These are phyloP conservation scores for Harmothoe impar DNA, from an alignment of 2,888 invertebrate genomes.

Conservation along the genomic window DNA sequence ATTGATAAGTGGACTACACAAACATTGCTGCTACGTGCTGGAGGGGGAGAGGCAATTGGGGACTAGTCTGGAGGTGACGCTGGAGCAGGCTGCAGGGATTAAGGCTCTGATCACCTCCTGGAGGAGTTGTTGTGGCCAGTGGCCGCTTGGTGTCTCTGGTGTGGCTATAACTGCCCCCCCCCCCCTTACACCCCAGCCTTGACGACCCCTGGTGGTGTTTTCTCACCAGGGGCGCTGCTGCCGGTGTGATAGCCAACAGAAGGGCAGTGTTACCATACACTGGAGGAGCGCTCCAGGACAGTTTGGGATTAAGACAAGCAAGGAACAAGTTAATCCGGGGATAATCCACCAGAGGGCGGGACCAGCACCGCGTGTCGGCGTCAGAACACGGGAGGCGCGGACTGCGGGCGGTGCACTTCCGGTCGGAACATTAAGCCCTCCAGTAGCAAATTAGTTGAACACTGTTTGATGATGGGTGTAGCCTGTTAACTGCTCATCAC, in stretches of 20 bases:
- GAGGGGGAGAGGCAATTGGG: background rate
- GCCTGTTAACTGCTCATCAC: too few relatives aligned
- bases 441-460: too few relatives aligned
- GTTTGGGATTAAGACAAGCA: background rate
- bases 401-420: too few relatives aligned
- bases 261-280: background rate
- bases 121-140: too few relatives aligned
- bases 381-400: too few relatives aligned
- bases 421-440: too few relatives aligned
- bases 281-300: background rate
- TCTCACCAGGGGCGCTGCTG: background rate
- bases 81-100: too few relatives aligned
- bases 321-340: background rate
- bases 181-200: background rate
- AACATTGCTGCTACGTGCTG: background rate
- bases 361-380: background rate
- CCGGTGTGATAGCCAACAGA: background rate
- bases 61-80: too few relatives aligned
- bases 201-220: background rate
- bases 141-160: background rate
- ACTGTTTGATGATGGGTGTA: too few relatives aligned
- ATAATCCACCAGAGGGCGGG: constrained; percentile 15
- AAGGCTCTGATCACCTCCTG: too few relatives aligned
- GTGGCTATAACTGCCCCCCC: background rate
- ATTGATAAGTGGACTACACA: background rate